phyloP scores from a whole-genome alignment of 2,888 invertebrate genomes.

The Caenorhabditis sp. region DNA sequence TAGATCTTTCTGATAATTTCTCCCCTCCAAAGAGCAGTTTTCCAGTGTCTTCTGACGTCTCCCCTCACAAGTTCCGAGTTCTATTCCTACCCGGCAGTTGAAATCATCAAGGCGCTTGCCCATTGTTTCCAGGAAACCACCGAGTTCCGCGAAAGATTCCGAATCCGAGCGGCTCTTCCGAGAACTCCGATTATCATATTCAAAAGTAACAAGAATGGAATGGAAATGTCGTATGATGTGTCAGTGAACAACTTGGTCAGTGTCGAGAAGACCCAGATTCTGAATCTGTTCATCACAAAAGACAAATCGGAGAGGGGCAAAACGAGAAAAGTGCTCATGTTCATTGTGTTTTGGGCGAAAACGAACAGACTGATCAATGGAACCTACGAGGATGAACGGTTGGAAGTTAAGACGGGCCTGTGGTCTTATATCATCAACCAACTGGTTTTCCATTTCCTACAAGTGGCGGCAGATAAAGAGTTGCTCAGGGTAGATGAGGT shows the following conservation, averaged over 20 bases:
- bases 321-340: conserved; percentile 3
- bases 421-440: conserved; percentile 9
- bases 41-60: not conserved
- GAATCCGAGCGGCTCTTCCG: not conserved
- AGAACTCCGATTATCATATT: conserved; percentile 9
- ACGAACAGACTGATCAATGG: not conserved
- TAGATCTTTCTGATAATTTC: not conserved
- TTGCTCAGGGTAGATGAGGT: not conserved
- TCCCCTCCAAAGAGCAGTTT: not conserved
- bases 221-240: not conserved
- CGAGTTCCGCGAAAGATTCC: not conserved
- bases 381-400: not conserved
- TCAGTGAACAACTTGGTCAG: conserved; percentile 6
- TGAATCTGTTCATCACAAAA: conserved; percentile 3
- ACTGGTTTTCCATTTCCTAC: not conserved
- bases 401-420: not conserved
- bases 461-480: not conserved
- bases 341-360: conserved; percentile 1
- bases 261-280: not conserved
- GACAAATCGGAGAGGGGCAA: not conserved
- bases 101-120: not conserved
- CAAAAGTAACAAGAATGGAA: not conserved
- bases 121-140: not conserved
- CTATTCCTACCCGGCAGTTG: not conserved
- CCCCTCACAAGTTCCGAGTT: conserved; percentile 2